phyloP scores from a whole-genome alignment of 2,888 invertebrate species.

The Coenonympha arcania region DNA sequence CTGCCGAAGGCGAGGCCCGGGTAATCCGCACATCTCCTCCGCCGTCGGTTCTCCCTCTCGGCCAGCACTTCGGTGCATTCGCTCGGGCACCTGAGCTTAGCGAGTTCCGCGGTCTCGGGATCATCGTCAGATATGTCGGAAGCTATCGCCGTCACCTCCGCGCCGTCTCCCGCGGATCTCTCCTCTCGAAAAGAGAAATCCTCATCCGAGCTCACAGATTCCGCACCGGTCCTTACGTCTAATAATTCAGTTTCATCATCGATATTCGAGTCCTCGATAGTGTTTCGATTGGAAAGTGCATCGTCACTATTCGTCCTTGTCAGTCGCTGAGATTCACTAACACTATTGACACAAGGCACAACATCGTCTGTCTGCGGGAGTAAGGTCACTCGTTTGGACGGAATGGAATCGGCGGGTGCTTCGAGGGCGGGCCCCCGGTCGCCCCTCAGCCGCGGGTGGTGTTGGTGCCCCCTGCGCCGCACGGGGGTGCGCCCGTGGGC shows the following conservation, averaged over 20 bases:
- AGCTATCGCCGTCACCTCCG: slow-evolving; percentile 49
- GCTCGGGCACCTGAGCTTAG: slow-evolving; percentile 89
- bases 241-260: slow-evolving; percentile 60
- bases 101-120: slow-evolving; percentile 85
- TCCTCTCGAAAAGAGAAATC: slow-evolving; percentile 64
- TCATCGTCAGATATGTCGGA: slow-evolving; percentile 77
- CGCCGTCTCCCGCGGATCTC: slow-evolving; percentile 65
- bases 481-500: slow-evolving; percentile 75
- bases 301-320: slow-evolving; percentile 74
- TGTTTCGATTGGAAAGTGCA: slow-evolving; percentile 70
- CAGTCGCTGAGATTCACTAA: slow-evolving; percentile 73
- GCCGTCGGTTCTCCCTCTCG: slow-evolving; percentile 84
- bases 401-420: slow-evolving; percentile 44
- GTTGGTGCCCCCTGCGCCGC: slow-evolving; percentile 82
- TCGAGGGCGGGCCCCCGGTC: slow-evolving; percentile 72
- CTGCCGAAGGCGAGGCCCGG: slow-evolving; percentile 93
- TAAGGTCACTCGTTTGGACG: slow-evolving; percentile 70
- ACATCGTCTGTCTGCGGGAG: slow-evolving; percentile 62
- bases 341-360: slow-evolving; percentile 74
- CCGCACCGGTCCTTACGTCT: slow-evolving; percentile 49
- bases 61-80: slow-evolving; percentile 91
- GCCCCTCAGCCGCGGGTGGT: slow-evolving; percentile 81
- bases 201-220: slow-evolving; percentile 59
- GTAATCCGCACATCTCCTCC: slow-evolving; percentile 90
- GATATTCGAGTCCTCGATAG: slow-evolving; percentile 55